Percentiles rank a stretch among this genome's conserved stretches.
phyloP scores from a whole-genome alignment of 2,797 vertebrate genomes.

The Sebastes diploproa region DNA sequence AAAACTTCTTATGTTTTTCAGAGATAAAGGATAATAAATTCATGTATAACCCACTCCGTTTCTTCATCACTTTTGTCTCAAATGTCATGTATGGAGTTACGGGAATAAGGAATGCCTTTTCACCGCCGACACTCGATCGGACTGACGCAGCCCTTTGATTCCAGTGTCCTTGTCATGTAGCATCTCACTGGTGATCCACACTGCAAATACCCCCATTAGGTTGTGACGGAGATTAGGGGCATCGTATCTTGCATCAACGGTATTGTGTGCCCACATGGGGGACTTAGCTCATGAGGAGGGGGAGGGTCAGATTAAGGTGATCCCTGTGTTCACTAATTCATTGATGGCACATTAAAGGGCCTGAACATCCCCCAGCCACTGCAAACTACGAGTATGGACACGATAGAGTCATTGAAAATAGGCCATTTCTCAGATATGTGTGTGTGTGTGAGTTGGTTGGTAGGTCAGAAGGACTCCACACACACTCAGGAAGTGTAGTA shows the following conservation, averaged over 20 bases:
- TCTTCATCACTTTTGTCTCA: neutral
- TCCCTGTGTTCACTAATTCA: conserved; percentile 46
- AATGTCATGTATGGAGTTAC: neutral
- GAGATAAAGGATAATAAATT: neutral
- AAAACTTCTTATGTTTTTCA: neutral
- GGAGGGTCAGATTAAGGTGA: conserved; percentile 52
- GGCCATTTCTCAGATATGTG: conserved; percentile 37
- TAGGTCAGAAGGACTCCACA: conserved; percentile 32
- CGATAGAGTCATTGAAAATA: conserved; percentile 36
- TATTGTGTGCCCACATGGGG: conserved; percentile 18
- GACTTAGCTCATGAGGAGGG: conserved; percentile 23
- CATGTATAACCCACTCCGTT: neutral
- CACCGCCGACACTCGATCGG: neutral
- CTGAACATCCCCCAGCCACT: neutral
- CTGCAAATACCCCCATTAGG: conserved; percentile 8
- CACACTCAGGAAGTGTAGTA: conserved; percentile 42
- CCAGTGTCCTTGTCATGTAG: neutral
- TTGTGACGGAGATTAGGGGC: conserved; percentile 43
- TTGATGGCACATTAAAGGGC: conserved; percentile 43
- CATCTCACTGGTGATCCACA: conserved; percentile 6
- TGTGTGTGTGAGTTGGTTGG: neutral
- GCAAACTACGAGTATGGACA: conserved; percentile 1
- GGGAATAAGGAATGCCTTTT: neutral
- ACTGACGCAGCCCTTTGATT: neutral
- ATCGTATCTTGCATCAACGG: conserved; percentile 12